Evolutionary conservation across 1,140 invertebrate genomes (phyloP).

Genomic region (Stratiolaelaps scimitus): DNA sequence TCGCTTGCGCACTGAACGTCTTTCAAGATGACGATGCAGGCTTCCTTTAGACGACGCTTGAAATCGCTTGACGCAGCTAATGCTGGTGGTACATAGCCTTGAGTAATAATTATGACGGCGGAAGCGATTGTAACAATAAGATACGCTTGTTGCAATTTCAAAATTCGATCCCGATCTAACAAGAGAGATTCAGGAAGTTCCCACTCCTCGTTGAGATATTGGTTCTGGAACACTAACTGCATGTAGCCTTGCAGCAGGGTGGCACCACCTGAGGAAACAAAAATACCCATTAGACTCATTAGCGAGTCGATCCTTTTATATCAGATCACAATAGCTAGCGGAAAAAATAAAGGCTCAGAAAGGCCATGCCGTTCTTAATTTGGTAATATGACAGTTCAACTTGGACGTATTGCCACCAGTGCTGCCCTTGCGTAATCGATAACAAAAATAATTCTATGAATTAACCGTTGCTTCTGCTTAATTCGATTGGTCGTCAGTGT

Average conservation of each 20-base stretch:
- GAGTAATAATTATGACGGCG: background rate
- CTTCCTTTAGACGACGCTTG: slow-evolving; percentile 9
- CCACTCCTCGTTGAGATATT: slow-evolving; percentile 17
- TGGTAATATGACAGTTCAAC: too few relatives aligned
- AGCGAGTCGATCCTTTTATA: too few relatives aligned
- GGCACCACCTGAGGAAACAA: background rate
- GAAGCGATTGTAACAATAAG: background rate
- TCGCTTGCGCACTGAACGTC: background rate
- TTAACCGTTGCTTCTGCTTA: too few relatives aligned
- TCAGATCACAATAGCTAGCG: too few relatives aligned
- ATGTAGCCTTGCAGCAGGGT: slow-evolving; percentile 19
- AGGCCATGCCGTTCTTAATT: too few relatives aligned
- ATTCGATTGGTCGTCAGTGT: too few relatives aligned
- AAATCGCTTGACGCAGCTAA: background rate
- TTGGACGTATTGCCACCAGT: too few relatives aligned
- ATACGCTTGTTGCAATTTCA: slow-evolving; percentile 1
- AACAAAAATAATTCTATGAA: too few relatives aligned
- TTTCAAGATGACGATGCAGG: background rate
- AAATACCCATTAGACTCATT: too few relatives aligned
- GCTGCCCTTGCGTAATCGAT: too few relatives aligned
- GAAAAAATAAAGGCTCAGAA: too few relatives aligned
- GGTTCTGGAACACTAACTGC: slow-evolving; percentile 11
- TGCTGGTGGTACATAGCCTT: background rate
- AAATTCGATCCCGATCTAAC: slow-evolving; percentile 2
- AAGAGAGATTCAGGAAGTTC: slow-evolving; percentile 16